Base-by-base conservation (phyloP, 2,797 vertebrate genomes). In the Manis javanica region DNA sequence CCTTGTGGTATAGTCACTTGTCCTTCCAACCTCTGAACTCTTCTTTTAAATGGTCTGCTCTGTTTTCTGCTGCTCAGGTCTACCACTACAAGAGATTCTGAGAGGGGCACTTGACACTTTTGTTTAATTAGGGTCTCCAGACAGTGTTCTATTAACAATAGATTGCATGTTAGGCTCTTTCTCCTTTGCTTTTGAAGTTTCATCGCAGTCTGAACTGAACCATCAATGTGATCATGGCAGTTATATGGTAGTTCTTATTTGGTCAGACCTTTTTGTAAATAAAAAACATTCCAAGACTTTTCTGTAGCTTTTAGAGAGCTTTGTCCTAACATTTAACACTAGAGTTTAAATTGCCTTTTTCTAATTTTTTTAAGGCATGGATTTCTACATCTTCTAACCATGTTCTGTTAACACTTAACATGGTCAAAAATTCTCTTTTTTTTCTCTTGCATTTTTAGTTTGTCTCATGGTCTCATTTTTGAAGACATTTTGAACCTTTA, bases 51-150 rank as follows among this genome's bases (percentile, higher is more conserved):
- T 72, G 64, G 29, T 78, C 77, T 53, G 69, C 34, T 24, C 57
- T 95, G 85, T 95, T 92, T 90, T 88, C 63, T 82, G 74, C 84
- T 84, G 24, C 90, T 96, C 46, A 92, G 31, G 46, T 74, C 51
- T 49, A 53, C 42, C 59, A 23, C 91, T 59, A 72, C 53, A 77
- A 90, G 95, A 95, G 74, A 63, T 68, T 86, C 77, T 87, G 71
- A 95, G 82, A 96, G 92, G 39, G 23, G 51, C 29, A 49, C 88
- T 95, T 94, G 92, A 88, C 49, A 37, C 63, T 95, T 89, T 57
- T 46, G 26, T 96, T 96, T 86, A 83, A 71, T 90, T 85, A 66
- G 71, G 53, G 46, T 91, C 68, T 68, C 68, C 69, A 90, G 81
- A 66, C 42, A 42, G 66, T 91, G 46, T 95, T 95, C 85, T 94